These are phyloP conservation scores for Xiphophorus maculatus DNA, from an alignment of 2,113 vertebrate genomes.

Conservation along the genomic window DNA sequence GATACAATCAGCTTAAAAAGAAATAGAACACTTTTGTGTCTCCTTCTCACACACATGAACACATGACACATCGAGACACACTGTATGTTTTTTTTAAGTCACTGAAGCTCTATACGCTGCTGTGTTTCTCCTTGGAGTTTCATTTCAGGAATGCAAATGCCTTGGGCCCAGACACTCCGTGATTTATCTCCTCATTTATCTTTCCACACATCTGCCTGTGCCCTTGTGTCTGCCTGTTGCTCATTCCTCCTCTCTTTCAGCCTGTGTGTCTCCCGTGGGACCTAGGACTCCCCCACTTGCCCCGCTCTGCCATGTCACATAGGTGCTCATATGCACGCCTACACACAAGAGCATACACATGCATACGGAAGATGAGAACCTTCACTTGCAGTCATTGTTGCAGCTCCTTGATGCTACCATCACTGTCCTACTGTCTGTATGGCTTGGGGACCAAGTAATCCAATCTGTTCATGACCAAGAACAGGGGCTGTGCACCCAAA, in stretches of 20 bases:
- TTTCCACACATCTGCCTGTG: slow-evolving; percentile 82
- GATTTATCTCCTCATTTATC: slow-evolving; percentile 85
- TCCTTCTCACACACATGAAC: slow-evolving; percentile 24
- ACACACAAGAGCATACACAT: slow-evolving; percentile 21
- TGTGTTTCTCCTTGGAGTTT: slow-evolving; percentile 77
- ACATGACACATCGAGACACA: slow-evolving; percentile 30
- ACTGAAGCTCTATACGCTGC: slow-evolving; percentile 52
- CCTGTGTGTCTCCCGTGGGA: slow-evolving; percentile 65
- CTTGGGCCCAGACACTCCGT: slow-evolving; percentile 75
- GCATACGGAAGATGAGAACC: slow-evolving; percentile 22
- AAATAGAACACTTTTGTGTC: slow-evolving; percentile 25
- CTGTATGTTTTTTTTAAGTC: slow-evolving; percentile 62
- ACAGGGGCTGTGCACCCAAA: slow-evolving; percentile 53
- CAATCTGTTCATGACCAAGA: slow-evolving; percentile 57
- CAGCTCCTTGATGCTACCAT: slow-evolving; percentile 29
- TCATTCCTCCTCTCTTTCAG: slow-evolving; percentile 73
- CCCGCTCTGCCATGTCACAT: slow-evolving; percentile 41
- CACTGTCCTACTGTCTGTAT: slow-evolving; percentile 49
- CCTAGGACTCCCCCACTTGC: slow-evolving; percentile 70
- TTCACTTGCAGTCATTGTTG: slow-evolving; percentile 35
- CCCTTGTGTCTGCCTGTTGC: slow-evolving; percentile 83
- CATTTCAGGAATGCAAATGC: slow-evolving; percentile 84
- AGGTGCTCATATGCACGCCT: slow-evolving; percentile 17
- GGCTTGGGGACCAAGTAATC: slow-evolving; percentile 48
- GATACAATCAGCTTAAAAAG: slow-evolving; percentile 57